Percentiles rank a stretch among this genome's conserved stretches.
Conservation (phyloP, 2,888 invertebrate species). For the Rotaria magnacalcarata region DNA sequence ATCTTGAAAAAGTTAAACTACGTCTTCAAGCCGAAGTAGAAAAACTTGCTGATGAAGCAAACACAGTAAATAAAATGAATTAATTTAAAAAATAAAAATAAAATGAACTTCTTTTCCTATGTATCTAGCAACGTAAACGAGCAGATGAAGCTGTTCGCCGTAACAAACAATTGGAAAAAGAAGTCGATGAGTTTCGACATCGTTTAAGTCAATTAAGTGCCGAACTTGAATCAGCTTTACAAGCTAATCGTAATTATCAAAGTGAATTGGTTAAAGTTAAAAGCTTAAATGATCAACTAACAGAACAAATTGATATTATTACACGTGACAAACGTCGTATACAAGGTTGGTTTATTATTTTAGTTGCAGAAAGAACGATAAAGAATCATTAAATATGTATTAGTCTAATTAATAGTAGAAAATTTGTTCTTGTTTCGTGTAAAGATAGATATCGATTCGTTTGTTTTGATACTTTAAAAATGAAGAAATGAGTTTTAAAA, state of each 20-base stretch:
- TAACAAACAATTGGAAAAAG: conserved; percentile 45
- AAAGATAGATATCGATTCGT: no score
- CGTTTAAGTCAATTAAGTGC: conserved; percentile 39
- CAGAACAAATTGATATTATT: conserved; percentile 39
- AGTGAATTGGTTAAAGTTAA: conserved; percentile 42
- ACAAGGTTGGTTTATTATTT: not conserved
- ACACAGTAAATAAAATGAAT: not conserved
- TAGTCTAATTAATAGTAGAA: no score
- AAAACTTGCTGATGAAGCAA: conserved; percentile 32
- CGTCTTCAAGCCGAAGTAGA: conserved; percentile 45
- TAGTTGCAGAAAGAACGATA: no score
- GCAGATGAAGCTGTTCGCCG: conserved; percentile 40
- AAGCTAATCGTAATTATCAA: conserved; percentile 45
- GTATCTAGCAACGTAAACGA: conserved; percentile 36
- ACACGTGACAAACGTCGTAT: conserved; percentile 21
- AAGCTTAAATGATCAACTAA: conserved; percentile 37
- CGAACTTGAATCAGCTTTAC: conserved; percentile 45
- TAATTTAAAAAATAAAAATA: no score
- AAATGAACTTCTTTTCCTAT: not conserved
- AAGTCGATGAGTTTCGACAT: conserved; percentile 37
- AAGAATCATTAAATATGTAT: no score
- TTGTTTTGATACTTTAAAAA: no score
- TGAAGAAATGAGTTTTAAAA: no score
- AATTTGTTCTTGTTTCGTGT: no score
- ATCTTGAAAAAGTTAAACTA: conserved; percentile 44